A percentile compares a stretch with the other conserved stretches of the same genome.
These are phyloP conservation scores for Zenarchopterus dispar DNA, from an alignment of 2,797 vertebrate genomes.

Conservation along the genomic window DNA sequence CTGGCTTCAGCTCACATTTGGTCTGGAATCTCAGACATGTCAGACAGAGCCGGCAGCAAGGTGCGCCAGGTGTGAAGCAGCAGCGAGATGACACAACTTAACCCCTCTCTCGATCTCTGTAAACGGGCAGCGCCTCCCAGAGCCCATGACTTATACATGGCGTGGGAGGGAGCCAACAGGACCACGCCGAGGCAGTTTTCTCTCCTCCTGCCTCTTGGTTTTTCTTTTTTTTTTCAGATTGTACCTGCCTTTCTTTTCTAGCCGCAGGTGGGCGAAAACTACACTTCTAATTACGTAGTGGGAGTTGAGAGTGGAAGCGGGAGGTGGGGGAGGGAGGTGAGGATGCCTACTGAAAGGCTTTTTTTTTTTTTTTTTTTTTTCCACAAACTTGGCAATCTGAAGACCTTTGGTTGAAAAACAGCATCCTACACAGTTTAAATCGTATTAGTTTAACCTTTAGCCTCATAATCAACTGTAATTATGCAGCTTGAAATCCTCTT, in stretches of 20 bases:
- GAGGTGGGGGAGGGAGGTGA: constrained; percentile 16
- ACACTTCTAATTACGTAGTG: constrained; percentile 79
- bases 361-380: constrained; percentile 74
- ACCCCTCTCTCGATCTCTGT: constrained; percentile 68
- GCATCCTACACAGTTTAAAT: constrained; percentile 30
- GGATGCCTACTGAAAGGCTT: constrained; percentile 57
- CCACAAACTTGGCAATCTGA: constrained; percentile 45
- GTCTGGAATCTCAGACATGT: not conserved
- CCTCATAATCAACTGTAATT: not conserved
- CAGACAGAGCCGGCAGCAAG: constrained; percentile 51
- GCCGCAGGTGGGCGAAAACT: constrained; percentile 70
- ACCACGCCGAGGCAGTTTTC: constrained; percentile 61
- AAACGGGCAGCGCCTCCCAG: constrained; percentile 65
- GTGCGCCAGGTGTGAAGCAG: constrained; percentile 54
- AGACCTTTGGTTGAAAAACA: constrained; percentile 56
- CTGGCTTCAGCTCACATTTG: too few species aligned
- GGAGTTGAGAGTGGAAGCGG: constrained; percentile 55
- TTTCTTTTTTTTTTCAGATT: constrained; percentile 35
- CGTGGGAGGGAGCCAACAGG: constrained; percentile 75
- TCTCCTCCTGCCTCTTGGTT: constrained; percentile 24
- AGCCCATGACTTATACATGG: constrained; percentile 75
- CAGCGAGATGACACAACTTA: constrained; percentile 72
- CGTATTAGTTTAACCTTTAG: not conserved
- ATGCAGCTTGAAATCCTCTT: not conserved
- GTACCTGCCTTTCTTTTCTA: constrained; percentile 76